Conservation (phyloP, 2,888 invertebrate genomes). For the Lasioglossum morio region DNA sequence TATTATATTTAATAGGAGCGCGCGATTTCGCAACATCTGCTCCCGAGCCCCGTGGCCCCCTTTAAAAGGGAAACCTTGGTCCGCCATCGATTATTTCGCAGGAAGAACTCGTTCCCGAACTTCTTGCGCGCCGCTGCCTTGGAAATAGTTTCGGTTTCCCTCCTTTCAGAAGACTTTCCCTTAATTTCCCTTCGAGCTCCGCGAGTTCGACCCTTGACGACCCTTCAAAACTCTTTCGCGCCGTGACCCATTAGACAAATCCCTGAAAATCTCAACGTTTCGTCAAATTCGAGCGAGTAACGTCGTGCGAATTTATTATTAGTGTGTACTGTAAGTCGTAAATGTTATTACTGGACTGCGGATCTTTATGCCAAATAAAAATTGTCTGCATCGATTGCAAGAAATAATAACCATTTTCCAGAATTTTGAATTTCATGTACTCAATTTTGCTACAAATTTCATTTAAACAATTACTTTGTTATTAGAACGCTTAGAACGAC, state of each 20-base stretch:
- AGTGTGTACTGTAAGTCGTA: too few species aligned
- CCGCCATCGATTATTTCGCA: constrained; percentile 39
- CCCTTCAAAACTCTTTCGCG: neutral
- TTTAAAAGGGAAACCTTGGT: constrained; percentile 29
- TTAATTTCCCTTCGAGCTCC: neutral
- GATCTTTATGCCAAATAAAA: too few species aligned
- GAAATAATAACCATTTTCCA: too few species aligned
- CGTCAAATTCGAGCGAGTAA: neutral
- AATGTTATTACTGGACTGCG: too few species aligned
- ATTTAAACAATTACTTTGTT: too few species aligned
- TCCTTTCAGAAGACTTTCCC: neutral
- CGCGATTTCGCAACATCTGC: constrained; percentile 71
- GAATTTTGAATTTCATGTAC: too few species aligned
- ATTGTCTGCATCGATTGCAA: too few species aligned
- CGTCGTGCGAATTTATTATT: neutral
- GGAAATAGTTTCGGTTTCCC: constrained; percentile 16
- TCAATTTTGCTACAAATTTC: too few species aligned
- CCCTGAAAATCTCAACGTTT: neutral
- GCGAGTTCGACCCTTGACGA: neutral
- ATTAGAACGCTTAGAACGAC: neutral
- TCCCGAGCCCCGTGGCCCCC: constrained; percentile 23
- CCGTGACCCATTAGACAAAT: neutral
- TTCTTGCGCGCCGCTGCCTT: neutral
- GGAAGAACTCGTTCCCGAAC: constrained; percentile 16
- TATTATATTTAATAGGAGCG: constrained; percentile 76